These are phyloP conservation scores for Syritta pipiens DNA, from an alignment of 2,888 invertebrate genomes.

Conservation along the genomic window DNA sequence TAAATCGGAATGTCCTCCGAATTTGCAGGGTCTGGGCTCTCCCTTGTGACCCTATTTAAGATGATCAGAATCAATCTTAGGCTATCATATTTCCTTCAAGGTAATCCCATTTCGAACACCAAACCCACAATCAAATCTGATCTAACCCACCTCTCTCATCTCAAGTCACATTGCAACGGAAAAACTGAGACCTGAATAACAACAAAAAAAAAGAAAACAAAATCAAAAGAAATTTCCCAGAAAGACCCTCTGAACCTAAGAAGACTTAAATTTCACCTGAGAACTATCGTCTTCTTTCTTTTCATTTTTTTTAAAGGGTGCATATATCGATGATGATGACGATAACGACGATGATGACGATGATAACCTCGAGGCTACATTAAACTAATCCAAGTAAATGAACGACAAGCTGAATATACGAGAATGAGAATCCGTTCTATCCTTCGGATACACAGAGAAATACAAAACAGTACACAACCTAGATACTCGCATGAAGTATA, in stretches of 20 bases:
- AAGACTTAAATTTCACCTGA: slow-evolving; percentile 40
- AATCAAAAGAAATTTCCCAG: slow-evolving; percentile 5
- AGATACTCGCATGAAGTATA: not conserved
- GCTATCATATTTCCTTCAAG: slow-evolving; percentile 8
- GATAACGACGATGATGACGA: slow-evolving; percentile 55
- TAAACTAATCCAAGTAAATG: slow-evolving; percentile 65
- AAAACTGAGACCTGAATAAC: not conserved
- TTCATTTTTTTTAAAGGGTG: slow-evolving; percentile 5
- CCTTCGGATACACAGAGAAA: slow-evolving; percentile 18
- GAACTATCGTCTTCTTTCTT: too few species aligned
- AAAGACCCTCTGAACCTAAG: slow-evolving; percentile 19
- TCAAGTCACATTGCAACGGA: too few species aligned
- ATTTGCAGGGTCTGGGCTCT: too few species aligned
- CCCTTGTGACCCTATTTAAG: too few species aligned
- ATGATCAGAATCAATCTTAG: slow-evolving; percentile 26
- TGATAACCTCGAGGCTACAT: slow-evolving; percentile 67
- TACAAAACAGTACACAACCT: slow-evolving; percentile 36
- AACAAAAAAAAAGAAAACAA: not conserved
- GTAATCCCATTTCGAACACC: slow-evolving; percentile 30
- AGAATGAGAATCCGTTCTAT: slow-evolving; percentile 56
- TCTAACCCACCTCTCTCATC: not conserved
- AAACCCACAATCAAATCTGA: slow-evolving; percentile 10
- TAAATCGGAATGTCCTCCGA: too few species aligned
- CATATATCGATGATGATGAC: slow-evolving; percentile 22
- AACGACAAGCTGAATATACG: slow-evolving; percentile 62